Percentiles rank a stretch among this genome's conserved stretches.
These are phyloP conservation scores for Lacerta agilis DNA, from an alignment of 2,797 vertebrate species.

Conservation along the genomic window DNA sequence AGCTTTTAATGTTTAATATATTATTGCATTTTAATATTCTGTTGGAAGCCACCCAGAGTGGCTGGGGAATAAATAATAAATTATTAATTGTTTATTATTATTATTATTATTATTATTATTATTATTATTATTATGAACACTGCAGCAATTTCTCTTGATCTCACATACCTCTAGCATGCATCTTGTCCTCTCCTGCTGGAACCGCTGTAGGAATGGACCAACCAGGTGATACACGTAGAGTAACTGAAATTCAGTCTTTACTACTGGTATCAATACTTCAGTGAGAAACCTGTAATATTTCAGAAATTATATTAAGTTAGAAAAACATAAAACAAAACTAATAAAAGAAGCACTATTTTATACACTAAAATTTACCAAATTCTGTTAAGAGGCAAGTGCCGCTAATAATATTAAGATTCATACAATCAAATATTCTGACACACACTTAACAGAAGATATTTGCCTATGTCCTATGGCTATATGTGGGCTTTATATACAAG, in stretches of 20 bases:
- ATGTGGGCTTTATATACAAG: neutral
- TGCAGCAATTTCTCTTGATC: neutral
- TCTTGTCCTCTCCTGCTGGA: slow-evolving; percentile 96
- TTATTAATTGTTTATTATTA: too few species aligned
- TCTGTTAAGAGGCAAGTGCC: neutral
- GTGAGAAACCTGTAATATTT: slow-evolving; percentile 86
- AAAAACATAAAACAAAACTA: neutral
- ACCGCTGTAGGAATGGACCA: slow-evolving; percentile 95
- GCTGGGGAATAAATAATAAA: too few species aligned
- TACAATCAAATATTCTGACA: neutral
- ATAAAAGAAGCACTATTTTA: neutral
- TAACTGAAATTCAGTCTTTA: slow-evolving; percentile 97
- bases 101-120: too few species aligned
- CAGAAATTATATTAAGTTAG: slow-evolving; percentile 33
- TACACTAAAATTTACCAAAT: neutral
- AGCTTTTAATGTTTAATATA: too few species aligned
- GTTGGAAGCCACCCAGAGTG: too few species aligned
- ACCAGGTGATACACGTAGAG: slow-evolving; percentile 98
- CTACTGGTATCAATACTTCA: slow-evolving; percentile 92
- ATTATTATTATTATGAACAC: too few species aligned
- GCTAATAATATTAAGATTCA: neutral
- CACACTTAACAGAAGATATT: neutral
- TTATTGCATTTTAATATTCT: too few species aligned
- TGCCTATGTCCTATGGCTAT: neutral
- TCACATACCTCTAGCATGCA: slow-evolving; percentile 95